Base-by-base conservation (phyloP, 2,888 invertebrate species). In the Ethmia dodecea region DNA sequence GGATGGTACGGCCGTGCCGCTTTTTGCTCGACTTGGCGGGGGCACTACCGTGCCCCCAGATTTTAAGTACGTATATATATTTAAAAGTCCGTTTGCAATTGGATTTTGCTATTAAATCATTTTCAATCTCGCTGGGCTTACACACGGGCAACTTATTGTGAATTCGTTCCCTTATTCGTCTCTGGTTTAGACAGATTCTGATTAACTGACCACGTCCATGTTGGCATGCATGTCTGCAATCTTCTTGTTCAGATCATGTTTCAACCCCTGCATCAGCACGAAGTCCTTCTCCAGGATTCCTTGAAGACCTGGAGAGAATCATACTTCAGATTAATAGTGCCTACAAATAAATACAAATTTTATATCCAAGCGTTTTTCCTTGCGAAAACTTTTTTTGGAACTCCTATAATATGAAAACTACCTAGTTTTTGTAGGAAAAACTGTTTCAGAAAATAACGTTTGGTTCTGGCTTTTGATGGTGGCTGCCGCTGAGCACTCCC, bases 171-270 rank as follows among this genome's bases (percentile, higher is more conserved):
- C n/a, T n/a, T n/a, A n/a, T n/a, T n/a, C n/a, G n/a, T n/a, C n/a
- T n/a, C n/a, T 10, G 9, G 16, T 11, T 26, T 22, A 8, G n/a
- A n/a, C n/a, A n/a, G n/a, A n/a, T n/a, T n/a, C n/a, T n/a, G n/a
- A n/a, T n/a, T n/a, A n/a, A 37, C 68, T 56, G 27, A 81, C 84
- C 14, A 64, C 43, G 5, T 64, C 61, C 48, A 63, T 77, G 15
- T 69, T 62, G 1, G 59, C 52, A 20, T 67, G 67, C 60, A 83
- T 65, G 11, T 78, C 75, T 3, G 86, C 86, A 5, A 89, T 61
- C 57, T 87, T 89, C 34, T 62, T 75, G 45, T 89, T 89, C 26
- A 89, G 67, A 38, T 88, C 87, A 33, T 84, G 84, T 40, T 81
- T 81, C 9, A 81, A 46, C 0, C 80, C 77, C 41, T 76, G 73